Evolutionary conservation across 2,113 vertebrate species (phyloP).

Genomic region (Chaetorhynchus papuensis): DNA sequence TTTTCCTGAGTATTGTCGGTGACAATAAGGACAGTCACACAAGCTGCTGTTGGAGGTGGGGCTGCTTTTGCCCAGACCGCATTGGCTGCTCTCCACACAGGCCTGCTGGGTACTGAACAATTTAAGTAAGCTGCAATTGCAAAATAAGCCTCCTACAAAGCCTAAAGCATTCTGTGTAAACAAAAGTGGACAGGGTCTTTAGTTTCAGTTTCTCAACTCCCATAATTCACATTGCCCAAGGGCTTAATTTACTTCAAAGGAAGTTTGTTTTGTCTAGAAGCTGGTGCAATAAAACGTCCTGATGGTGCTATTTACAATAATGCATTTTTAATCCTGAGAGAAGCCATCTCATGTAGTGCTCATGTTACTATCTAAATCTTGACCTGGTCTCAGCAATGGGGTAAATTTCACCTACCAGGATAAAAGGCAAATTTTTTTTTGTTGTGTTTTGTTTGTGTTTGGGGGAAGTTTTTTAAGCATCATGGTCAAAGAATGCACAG

Average conservation of each 20-base stretch:
- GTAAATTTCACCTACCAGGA: conserved; percentile 5
- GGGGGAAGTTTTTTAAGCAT: neutral
- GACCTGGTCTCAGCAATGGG: neutral
- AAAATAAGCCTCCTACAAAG: conserved; percentile 31
- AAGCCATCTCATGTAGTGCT: neutral
- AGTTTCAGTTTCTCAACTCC: conserved; percentile 32
- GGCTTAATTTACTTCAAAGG: conserved; percentile 57
- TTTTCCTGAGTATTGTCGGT: neutral
- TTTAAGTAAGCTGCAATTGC: conserved; percentile 32
- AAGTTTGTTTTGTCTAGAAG: conserved; percentile 48
- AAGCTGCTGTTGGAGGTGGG: neutral
- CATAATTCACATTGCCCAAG: conserved; percentile 27
- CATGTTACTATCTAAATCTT: neutral
- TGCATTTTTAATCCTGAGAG: conserved; percentile 23
- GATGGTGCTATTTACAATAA: conserved; percentile 38
- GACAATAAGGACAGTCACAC: neutral
- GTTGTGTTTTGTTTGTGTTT: neutral
- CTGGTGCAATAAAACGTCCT: conserved; percentile 45
- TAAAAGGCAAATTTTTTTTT: neutral
- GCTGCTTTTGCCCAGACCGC: neutral
- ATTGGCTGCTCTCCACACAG: conserved; percentile 12
- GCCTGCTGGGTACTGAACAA: conserved; percentile 12
- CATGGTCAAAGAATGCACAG: conserved; percentile 30
- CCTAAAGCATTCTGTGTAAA: conserved; percentile 42
- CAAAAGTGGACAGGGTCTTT: conserved; percentile 21